Base-by-base conservation (phyloP, 2,888 invertebrate species). In the Eupithecia subfuscata region DNA sequence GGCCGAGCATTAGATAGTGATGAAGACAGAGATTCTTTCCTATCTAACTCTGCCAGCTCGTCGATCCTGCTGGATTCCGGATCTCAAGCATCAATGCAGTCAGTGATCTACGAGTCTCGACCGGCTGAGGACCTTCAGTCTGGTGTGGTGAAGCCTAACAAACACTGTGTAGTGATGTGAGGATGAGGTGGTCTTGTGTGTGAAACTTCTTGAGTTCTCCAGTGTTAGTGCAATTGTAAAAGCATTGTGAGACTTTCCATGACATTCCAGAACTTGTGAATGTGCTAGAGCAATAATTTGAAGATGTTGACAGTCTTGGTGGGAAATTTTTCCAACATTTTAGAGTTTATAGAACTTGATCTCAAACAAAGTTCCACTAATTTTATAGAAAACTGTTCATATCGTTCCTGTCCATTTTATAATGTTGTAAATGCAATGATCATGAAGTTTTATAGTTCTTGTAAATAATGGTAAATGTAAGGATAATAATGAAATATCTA, bases 331-430 rank as follows among this genome's bases (percentile, higher is more conserved):
- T 56, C 22, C 56, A 56, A 22, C 5, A 22, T 56, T 22, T 56
- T 25, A 60, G 60, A 64, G 2, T 64, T 8, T 8, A 48, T 5
- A 37, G n/a, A 70, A 71, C 34, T 70, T 68, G 77, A 80, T 79
- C 79, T 80, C 77, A 40, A 48, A 60, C 43, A 30, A 65, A 73
- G 73, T 78, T 77, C 73, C 72, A 60, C 25, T 73, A 18, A 9
- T 34, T 72, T 71, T 70, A 37, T 71, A 56, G 25, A 80, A 78
- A 76, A 77, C 79, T 77, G 73, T 78, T 52, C 37, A 74, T 73
- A 75, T 71, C 74, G 76, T 78, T 78, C 80, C 77, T 14, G 64
- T 70, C 65, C 74, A 70, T 30, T 67, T 40, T 45, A 30, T n/a
- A 16, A 7, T 60, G 25, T 22, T 22, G 52, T 56, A 14, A 12